phyloP scores from a whole-genome alignment of 2,113 vertebrate genomes.

The Cepphus grylle region DNA sequence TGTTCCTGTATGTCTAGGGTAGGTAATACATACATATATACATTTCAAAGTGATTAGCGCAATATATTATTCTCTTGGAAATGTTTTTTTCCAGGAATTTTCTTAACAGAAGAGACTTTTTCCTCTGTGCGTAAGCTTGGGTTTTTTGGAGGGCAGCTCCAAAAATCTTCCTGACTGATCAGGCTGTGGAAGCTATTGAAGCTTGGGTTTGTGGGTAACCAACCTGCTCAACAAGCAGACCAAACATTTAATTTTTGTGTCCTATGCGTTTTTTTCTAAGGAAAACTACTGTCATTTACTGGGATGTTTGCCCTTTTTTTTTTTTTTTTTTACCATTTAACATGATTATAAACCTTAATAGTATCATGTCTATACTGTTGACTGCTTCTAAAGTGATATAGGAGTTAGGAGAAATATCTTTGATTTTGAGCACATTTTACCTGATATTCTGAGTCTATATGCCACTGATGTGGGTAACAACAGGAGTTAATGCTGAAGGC shows the following conservation, averaged over 20 bases:
- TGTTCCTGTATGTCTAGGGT: background rate
- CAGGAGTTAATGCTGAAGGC: background rate
- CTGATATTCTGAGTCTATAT: background rate
- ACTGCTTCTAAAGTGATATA: background rate
- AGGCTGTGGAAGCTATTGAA: constrained; percentile 30
- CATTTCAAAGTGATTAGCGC: background rate
- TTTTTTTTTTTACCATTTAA: background rate
- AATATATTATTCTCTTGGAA: background rate
- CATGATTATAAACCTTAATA: background rate
- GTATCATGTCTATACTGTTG: background rate
- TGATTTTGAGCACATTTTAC: background rate
- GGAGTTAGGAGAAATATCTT: background rate
- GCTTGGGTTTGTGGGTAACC: constrained; percentile 59
- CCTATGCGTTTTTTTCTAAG: constrained; percentile 15
- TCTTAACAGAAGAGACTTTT: background rate
- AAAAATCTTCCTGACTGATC: constrained; percentile 37
- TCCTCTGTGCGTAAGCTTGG: constrained; percentile 9
- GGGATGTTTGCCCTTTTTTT: background rate
- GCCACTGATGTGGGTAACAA: background rate
- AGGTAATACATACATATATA: background rate
- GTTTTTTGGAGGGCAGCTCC: constrained; percentile 25
- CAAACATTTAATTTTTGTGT: constrained; percentile 25
- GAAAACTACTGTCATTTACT: background rate
- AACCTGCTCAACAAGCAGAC: constrained; percentile 41
- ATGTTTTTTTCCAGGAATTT: background rate